A percentile compares a stretch with the other conserved stretches of the same genome.
Evolutionary conservation across 2,113 vertebrate species (phyloP).

Genomic region (Tangachromis dhanisi): DNA sequence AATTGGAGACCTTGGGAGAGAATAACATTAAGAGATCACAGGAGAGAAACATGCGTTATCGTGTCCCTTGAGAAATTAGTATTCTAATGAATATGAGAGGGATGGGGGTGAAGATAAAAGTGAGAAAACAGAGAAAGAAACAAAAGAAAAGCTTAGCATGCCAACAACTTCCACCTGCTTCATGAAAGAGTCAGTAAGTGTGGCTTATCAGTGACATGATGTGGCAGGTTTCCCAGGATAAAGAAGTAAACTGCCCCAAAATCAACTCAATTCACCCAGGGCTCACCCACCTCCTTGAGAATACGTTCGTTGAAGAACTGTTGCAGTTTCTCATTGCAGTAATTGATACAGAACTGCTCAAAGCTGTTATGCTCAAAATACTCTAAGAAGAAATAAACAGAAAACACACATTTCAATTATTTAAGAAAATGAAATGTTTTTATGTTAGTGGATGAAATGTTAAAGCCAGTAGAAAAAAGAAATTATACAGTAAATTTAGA

Average conservation of each 20-base stretch:
- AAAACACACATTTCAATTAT: slow-evolving; percentile 38
- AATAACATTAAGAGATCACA: slow-evolving; percentile 44
- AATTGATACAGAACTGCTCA: slow-evolving; percentile 99
- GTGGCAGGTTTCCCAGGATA: neutral
- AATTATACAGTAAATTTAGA: neutral
- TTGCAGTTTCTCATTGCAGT: slow-evolving; percentile 98
- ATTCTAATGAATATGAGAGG: slow-evolving; percentile 40
- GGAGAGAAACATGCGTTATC: slow-evolving; percentile 24
- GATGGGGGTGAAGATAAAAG: neutral
- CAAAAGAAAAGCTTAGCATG: neutral
- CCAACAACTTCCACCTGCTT: neutral
- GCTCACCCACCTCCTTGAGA: slow-evolving; percentile 88
- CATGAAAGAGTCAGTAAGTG: neutral
- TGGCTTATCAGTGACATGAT: neutral
- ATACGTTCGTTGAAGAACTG: slow-evolving; percentile 99
- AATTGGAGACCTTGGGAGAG: slow-evolving; percentile 43
- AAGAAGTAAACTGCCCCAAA: neutral
- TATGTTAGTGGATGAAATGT: neutral
- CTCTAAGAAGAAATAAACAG: slow-evolving; percentile 71
- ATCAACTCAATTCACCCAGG: neutral
- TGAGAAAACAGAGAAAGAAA: neutral
- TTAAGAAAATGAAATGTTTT: neutral
- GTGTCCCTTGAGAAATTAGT: slow-evolving; percentile 52
- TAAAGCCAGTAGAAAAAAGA: neutral
- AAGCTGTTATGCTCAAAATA: slow-evolving; percentile 99